Base-by-base conservation (phyloP, 2,797 vertebrate genomes). In the Anolis apletophallus region DNA sequence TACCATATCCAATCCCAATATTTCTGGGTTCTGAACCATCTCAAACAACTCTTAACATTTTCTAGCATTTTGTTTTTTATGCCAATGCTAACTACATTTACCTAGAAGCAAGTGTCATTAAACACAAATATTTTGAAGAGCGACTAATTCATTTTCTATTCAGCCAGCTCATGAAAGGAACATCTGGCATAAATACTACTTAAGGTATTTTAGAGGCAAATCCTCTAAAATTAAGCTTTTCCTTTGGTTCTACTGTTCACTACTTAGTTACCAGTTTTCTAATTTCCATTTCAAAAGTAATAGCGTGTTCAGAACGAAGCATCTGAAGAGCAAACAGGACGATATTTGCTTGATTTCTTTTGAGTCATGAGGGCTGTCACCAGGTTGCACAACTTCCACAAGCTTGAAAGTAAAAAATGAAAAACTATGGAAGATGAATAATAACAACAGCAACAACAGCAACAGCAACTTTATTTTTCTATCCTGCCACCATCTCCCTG, bases 271-370 rank as follows among this genome's bases (percentile, higher is more conserved):
- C 57, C 64, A 64, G 52, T 80, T 50, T 50, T 64, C 46, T 75
- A n/a, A 64, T 75, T 86, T 86, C 46, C 57, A 86, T 81, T 74
- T 86, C 71, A 81, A 81, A 73, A 67, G 21, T 52, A 67, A 75
- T 13, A 32, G 23, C n/a, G 12, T 52, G 34, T 77, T 78, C 83
- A 55, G 16, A 85, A 77, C 54, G 46, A 52, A 78, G 23, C 29
- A 19, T 71, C 32, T 59, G 52, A 84, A 84, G 59, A 74, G 64
- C 40, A 76, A 84, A 55, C 2, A 50, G 16, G 14, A 55, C 32
- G 17, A 13, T 32, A 55, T 59, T 79, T 57, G 40, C 32, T 21
- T 69, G 64, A 5, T 64, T 85, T 79, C 40, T 59, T 21, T 79
- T 26, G 17, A 36, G 26, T 29, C 50, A 72, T 13, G 2, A 10